Percentiles rank a stretch among this genome's conserved stretches.
These are phyloP conservation scores for Eumeta japonica DNA, from an alignment of 1,140 invertebrate genomes.

Conservation along the genomic window DNA sequence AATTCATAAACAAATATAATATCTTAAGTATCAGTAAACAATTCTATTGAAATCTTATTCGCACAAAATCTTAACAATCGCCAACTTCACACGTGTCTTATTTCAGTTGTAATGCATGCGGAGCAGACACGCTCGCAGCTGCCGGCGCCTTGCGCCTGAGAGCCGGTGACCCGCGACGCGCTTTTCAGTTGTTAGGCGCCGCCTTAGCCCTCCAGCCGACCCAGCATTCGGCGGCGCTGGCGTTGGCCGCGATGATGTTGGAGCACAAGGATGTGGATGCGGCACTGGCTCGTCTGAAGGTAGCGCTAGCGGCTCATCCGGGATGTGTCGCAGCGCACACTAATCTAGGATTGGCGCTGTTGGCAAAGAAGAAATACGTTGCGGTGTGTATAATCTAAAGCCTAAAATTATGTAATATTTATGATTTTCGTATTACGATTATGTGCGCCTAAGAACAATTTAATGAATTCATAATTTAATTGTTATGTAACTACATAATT, in stretches of 20 bases:
- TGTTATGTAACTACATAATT: no score
- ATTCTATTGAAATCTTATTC: no score
- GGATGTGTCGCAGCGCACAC: constrained; percentile 41
- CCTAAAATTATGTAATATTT: no score
- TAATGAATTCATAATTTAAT: no score
- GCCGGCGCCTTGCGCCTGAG: constrained; percentile 36
- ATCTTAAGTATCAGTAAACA: no score
- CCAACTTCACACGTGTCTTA: no score
- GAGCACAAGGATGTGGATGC: constrained; percentile 41
- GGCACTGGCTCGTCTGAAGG: constrained; percentile 34
- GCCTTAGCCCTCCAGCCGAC: constrained; percentile 36
- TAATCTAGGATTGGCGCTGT: constrained; percentile 36
- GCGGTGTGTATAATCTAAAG: constrained; percentile 15
- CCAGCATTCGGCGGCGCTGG: constrained; percentile 39
- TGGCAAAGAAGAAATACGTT: constrained; percentile 44
- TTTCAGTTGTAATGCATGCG: constrained; percentile 22
- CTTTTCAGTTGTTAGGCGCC: constrained; percentile 42
- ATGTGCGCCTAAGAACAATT: no score
- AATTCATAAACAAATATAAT: no score
- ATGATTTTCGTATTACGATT: no score
- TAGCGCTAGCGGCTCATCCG: constrained; percentile 35
- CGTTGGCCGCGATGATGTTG: constrained; percentile 45
- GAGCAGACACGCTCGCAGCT: constrained; percentile 40
- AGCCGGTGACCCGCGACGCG: constrained; percentile 34
- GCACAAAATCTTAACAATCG: no score